These are phyloP conservation scores for Lanistes nyassanus DNA, from an alignment of 1,140 invertebrate species.

Conservation along the genomic window DNA sequence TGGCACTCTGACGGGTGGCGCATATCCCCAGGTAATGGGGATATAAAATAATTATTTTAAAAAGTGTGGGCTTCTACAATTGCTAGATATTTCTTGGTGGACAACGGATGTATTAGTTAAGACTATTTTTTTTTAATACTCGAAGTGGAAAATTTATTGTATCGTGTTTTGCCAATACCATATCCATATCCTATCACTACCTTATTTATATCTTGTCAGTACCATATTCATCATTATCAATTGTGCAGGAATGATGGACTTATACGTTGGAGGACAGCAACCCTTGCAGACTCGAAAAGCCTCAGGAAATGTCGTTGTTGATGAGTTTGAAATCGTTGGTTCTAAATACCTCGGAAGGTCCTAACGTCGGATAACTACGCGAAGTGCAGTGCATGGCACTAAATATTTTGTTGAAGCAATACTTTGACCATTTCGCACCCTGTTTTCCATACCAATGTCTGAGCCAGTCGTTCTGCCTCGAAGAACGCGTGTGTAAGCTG, in stretches of 20 bases:
- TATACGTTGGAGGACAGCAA: slow-evolving; percentile 62
- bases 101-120: no score
- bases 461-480: background rate
- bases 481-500: background rate
- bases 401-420: background rate
- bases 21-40: slow-evolving; percentile 47
- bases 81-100: background rate
- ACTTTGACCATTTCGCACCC: background rate
- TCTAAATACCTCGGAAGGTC: background rate
- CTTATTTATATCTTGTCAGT: background rate
- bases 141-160: no score
- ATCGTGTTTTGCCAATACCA: background rate
- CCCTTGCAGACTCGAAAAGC: slow-evolving; percentile 49
- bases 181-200: background rate
- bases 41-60: background rate
- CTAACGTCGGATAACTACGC: background rate
- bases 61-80: background rate
- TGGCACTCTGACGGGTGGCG: slow-evolving; percentile 55
- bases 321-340: slow-evolving; percentile 1
- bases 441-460: background rate
- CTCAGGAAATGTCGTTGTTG: slow-evolving; percentile 47
- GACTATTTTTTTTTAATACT: no score
- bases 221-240: background rate
- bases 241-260: slow-evolving; percentile 40
- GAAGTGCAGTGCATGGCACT: background rate